These are phyloP conservation scores for Silurus asotus DNA, from an alignment of 2,113 vertebrate species.

Conservation along the genomic window DNA sequence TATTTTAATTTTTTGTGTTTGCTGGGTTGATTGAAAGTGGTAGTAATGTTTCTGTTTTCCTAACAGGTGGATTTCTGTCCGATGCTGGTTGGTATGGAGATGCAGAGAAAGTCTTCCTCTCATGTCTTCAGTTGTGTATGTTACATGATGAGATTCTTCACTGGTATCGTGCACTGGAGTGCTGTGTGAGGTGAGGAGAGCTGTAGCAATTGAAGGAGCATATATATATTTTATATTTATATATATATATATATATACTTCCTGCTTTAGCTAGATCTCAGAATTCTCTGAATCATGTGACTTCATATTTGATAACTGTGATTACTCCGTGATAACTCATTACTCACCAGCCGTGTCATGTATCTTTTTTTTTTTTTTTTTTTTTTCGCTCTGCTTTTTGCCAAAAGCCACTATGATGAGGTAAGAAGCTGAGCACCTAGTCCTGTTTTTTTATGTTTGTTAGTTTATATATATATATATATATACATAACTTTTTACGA, in stretches of 20 bases:
- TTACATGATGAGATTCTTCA: conserved; percentile 95
- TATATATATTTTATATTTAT: no score
- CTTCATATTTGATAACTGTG: neutral
- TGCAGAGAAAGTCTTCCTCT: conserved; percentile 96
- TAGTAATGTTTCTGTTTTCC: conserved; percentile 36
- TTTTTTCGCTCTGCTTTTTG: conserved; percentile 89
- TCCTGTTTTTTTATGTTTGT: neutral
- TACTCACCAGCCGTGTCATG: neutral
- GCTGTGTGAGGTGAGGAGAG: conserved; percentile 88
- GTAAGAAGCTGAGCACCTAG: conserved; percentile 61
- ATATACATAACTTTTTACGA: no score
- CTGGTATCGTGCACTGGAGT: conserved; percentile 94
- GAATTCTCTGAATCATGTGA: neutral
- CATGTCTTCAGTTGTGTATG: conserved; percentile 94
- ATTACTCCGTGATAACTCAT: neutral
- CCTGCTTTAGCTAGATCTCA: neutral
- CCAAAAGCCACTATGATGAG: conserved; percentile 99
- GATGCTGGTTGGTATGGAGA: conserved; percentile 98
- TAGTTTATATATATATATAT: no score
- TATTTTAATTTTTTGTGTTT: neutral
- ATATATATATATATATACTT: neutral
- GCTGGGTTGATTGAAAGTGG: conserved; percentile 15
- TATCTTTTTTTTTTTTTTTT: neutral
- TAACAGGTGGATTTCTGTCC: conserved; percentile 90
- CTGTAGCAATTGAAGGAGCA: no score